A percentile compares a stretch with the other conserved stretches of the same genome.
Evolutionary conservation across 2,797 vertebrate genomes (phyloP).

Genomic region (Liasis olivaceus): DNA sequence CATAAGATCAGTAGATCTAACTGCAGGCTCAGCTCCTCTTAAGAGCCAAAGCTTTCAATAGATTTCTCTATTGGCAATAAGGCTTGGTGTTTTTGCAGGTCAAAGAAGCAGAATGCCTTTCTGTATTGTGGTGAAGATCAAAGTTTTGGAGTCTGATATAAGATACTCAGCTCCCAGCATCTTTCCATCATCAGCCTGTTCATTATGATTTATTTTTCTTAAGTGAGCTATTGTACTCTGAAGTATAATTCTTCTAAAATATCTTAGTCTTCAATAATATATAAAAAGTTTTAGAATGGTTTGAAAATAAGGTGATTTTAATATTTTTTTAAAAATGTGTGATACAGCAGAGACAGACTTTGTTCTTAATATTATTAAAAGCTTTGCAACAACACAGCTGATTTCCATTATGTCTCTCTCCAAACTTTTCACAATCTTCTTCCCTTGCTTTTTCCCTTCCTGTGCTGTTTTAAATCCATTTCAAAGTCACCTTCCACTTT

Average conservation of each 20-base stretch:
- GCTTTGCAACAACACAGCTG: background rate
- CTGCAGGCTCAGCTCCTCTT: constrained; percentile 22
- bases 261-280: background rate
- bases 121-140: background rate
- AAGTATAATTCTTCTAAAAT: constrained; percentile 37
- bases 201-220: background rate
- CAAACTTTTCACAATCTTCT: constrained; percentile 46
- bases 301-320: constrained; percentile 18
- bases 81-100: constrained; percentile 17
- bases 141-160: background rate
- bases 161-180: constrained; percentile 10
- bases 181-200: constrained; percentile 13
- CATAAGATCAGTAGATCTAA: constrained; percentile 35
- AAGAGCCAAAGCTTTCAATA: constrained; percentile 37
- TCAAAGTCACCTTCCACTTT: constrained; percentile 51
- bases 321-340: background rate
- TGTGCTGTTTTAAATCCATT: constrained; percentile 44
- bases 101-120: constrained; percentile 28
- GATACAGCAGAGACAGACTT: constrained; percentile 11
- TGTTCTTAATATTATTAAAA: constrained; percentile 40
- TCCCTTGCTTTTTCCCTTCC: background rate
- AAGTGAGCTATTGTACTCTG: constrained; percentile 33
- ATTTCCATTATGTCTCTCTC: constrained; percentile 25
- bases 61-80: constrained; percentile 8
- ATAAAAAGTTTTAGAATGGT: constrained; percentile 33